phyloP scores from a whole-genome alignment of 2,888 invertebrate genomes.

The Anodontia alba region DNA sequence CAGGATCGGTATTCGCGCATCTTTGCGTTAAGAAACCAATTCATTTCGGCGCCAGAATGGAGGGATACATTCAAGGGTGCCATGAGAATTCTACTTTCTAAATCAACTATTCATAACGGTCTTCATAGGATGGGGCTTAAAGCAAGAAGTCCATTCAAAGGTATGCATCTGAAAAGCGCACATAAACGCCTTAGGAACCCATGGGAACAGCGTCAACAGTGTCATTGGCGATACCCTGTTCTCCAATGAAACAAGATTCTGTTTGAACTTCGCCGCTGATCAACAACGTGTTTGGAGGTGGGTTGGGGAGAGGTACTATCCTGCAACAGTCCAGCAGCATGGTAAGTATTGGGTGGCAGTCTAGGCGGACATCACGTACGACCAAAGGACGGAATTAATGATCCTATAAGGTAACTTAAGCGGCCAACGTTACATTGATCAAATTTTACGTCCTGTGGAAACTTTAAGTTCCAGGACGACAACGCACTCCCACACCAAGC shows the following conservation, averaged over 20 bases:
- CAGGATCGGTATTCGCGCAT: background rate
- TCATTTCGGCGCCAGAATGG: too few relatives aligned
- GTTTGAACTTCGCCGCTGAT: background rate
- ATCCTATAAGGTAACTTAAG: background rate
- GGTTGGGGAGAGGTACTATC: background rate
- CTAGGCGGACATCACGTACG: background rate
- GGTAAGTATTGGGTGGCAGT: background rate
- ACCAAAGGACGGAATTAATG: too few relatives aligned
- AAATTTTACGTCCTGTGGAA: background rate
- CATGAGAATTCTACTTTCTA: background rate
- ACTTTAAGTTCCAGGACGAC: too few relatives aligned
- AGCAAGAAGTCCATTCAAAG: background rate
- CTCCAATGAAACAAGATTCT: background rate
- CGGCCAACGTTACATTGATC: too few relatives aligned
- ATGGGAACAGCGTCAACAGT: background rate
- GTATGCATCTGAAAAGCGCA: background rate
- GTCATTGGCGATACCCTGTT: background rate
- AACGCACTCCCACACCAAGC: too few relatives aligned
- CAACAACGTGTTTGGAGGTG: background rate
- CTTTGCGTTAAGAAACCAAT: background rate
- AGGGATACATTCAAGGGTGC: background rate
- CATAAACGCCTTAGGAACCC: slow-evolving; percentile 5
- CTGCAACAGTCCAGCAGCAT: background rate
- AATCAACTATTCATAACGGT: background rate
- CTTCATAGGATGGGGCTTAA: background rate